Evolutionary conservation across 2,888 invertebrate genomes (phyloP).

Genomic region (Melieria picta): DNA sequence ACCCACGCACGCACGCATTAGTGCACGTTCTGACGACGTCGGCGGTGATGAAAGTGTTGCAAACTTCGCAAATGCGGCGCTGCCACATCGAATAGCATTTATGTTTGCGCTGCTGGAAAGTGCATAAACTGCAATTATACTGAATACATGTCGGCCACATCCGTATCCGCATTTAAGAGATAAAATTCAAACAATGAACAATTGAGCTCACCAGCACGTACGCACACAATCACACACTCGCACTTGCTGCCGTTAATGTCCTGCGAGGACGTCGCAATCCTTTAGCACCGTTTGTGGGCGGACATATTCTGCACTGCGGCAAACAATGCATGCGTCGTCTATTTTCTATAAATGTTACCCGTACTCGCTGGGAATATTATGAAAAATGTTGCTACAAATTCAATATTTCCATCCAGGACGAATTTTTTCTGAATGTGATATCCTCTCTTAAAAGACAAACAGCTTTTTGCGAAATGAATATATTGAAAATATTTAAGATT

Average conservation of each 20-base stretch:
- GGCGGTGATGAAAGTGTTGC: constrained; percentile 2
- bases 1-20: neutral
- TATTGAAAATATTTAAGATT: too few relatives aligned
- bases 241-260: constrained; percentile 32
- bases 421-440: too few relatives aligned
- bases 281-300: too few relatives aligned
- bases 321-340: too few relatives aligned
- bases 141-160: constrained; percentile 36
- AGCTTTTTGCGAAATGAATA: too few relatives aligned
- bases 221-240: constrained; percentile 17
- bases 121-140: constrained; percentile 31
- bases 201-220: neutral
- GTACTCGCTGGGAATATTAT: too few relatives aligned
- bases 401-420: too few relatives aligned
- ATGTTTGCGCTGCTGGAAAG: constrained; percentile 7
- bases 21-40: neutral
- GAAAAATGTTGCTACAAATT: too few relatives aligned
- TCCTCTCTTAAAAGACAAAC: too few relatives aligned
- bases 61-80: neutral
- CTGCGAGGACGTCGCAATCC: too few relatives aligned
- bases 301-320: too few relatives aligned
- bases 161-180: constrained; percentile 36
- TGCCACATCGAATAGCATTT: neutral
- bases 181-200: constrained; percentile 32
- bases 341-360: too few relatives aligned